Evolutionary conservation across 2,888 invertebrate species (phyloP).

Genomic region (Acrobasis suavella): DNA sequence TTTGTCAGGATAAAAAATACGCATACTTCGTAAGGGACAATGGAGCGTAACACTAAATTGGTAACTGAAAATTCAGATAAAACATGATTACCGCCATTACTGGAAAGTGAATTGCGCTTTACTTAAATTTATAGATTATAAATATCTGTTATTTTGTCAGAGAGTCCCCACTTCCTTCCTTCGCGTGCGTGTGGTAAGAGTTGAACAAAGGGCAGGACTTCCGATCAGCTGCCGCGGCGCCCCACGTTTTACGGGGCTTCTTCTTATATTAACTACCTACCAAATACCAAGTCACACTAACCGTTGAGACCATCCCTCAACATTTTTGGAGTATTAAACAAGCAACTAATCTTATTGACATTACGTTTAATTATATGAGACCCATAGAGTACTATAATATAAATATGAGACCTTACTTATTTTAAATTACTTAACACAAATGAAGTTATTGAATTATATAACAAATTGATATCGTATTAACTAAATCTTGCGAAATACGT

Average conservation of each 20-base stretch:
- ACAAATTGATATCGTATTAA: constrained; percentile 44
- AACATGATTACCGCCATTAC: background rate
- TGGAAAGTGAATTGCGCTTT: background rate
- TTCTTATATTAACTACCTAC: constrained; percentile 64
- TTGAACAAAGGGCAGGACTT: constrained; percentile 79
- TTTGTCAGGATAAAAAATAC: constrained; percentile 71
- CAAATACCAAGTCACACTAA: constrained; percentile 47
- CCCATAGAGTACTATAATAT: too few species aligned
- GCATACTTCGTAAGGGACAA: constrained; percentile 70
- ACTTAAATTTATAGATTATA: background rate
- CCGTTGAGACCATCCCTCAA: constrained; percentile 20
- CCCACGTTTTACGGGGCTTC: constrained; percentile 74
- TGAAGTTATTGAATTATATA: constrained; percentile 30
- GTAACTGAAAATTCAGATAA: constrained; percentile 36
- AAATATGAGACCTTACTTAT: background rate
- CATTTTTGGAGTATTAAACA: background rate
- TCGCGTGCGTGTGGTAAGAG: constrained; percentile 63
- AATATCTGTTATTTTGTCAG: constrained; percentile 36
- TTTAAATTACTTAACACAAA: background rate
- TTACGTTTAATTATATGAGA: background rate
- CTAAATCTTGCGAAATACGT: constrained; percentile 44
- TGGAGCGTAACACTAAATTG: constrained; percentile 56
- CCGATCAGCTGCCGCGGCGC: constrained; percentile 80
- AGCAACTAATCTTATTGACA: background rate
- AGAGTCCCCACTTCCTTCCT: constrained; percentile 62